phyloP scores from a whole-genome alignment of 2,797 vertebrate genomes.

The Sebastes hubbsi region DNA sequence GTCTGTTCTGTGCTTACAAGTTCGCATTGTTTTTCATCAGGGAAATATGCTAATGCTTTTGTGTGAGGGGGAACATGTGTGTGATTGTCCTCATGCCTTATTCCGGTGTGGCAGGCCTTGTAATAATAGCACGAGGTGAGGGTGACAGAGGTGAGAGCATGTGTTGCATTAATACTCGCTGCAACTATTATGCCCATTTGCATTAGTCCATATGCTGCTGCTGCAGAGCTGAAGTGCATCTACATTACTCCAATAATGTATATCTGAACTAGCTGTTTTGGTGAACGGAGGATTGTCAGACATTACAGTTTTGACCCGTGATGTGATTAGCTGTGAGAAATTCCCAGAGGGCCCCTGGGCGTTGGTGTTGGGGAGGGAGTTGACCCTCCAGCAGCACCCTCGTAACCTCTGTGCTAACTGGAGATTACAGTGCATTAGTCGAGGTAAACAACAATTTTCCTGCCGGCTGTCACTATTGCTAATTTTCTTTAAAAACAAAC shows the following conservation, averaged over 20 bases:
- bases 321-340: conserved; percentile 27
- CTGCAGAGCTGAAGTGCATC: conserved; percentile 12
- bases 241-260: not conserved
- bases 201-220: conserved; percentile 47
- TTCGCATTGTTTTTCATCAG: conserved; percentile 74
- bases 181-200: conserved; percentile 55
- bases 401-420: conserved; percentile 36
- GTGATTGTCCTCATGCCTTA: conserved; percentile 5
- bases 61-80: conserved; percentile 17
- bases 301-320: not conserved
- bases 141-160: conserved; percentile 64
- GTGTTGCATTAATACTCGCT: conserved; percentile 57
- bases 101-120: conserved; percentile 20
- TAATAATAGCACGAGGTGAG: conserved; percentile 61
- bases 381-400: conserved; percentile 25
- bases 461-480: not conserved
- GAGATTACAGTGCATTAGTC: conserved; percentile 41
- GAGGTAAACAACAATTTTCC: conserved; percentile 20
- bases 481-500: not conserved
- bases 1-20: conserved; percentile 62
- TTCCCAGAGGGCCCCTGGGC: conserved; percentile 31
- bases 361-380: not conserved
- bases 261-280: not conserved
- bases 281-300: not conserved
- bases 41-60: conserved; percentile 71